Percentiles rank a stretch among this genome's conserved stretches.
phyloP scores from a whole-genome alignment of 2,113 vertebrate genomes.

The Pygoscelis antarcticus region DNA sequence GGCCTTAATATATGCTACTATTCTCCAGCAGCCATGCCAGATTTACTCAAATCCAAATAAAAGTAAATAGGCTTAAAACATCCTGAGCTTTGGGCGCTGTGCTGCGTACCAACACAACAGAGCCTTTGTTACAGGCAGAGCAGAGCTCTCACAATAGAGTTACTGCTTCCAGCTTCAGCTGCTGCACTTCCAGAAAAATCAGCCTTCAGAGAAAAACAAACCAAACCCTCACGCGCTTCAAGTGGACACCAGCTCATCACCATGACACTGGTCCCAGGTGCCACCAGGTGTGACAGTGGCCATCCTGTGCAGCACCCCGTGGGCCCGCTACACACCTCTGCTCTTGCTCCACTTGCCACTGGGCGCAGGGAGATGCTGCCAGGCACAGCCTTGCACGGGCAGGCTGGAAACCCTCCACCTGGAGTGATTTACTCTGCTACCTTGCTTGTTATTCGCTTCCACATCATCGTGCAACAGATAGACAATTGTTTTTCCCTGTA shows the following conservation, averaged over 20 bases:
- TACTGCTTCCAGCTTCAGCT: slow-evolving; percentile 8
- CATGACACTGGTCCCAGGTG: neutral
- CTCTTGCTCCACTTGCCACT: neutral
- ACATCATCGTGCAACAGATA: neutral
- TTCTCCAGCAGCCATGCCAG: neutral
- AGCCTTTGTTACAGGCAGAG: slow-evolving; percentile 38
- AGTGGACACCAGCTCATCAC: neutral
- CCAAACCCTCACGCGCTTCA: neutral
- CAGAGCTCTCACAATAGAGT: neutral
- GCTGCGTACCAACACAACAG: neutral
- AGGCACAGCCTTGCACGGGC: neutral
- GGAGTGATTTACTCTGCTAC: neutral
- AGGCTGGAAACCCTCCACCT: neutral
- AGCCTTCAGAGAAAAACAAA: neutral
- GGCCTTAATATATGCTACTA: neutral
- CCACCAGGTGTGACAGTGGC: neutral
- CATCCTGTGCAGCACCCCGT: neutral
- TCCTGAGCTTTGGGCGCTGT: slow-evolving; percentile 18
- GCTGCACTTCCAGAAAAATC: neutral
- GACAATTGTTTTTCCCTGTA: neutral
- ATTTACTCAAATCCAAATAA: slow-evolving; percentile 4
- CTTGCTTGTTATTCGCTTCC: neutral
- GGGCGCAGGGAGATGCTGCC: neutral
- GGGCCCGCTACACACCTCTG: fast-evolving
- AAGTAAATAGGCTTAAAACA: slow-evolving; percentile 49